phyloP scores from a whole-genome alignment of 2,113 vertebrate genomes.

The Amblyopsis rosae region DNA sequence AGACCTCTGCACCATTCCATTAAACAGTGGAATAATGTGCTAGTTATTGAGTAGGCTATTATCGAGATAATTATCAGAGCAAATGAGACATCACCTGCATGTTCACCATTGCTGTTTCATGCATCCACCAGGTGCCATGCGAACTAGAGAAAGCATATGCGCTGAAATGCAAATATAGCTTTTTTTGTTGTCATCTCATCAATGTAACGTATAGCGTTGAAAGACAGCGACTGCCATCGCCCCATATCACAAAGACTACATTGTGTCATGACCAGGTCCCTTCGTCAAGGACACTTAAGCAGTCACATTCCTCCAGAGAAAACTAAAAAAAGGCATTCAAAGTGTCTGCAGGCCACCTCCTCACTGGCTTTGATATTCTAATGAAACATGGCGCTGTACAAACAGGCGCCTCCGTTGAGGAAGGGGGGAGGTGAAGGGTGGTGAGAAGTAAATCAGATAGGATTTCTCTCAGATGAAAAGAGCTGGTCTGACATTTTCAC shows the following conservation, averaged over 20 bases:
- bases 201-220: conserved; percentile 24
- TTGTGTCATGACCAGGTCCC: conserved; percentile 64
- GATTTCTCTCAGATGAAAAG: conserved; percentile 72
- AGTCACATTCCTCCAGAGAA: conserved; percentile 66
- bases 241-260: conserved; percentile 54
- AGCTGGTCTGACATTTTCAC: conserved; percentile 70
- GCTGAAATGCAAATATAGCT: conserved; percentile 54
- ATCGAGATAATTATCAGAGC: conserved; percentile 4
- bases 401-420: conserved; percentile 58
- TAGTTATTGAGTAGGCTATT: neutral
- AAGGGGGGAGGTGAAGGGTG: conserved; percentile 28
- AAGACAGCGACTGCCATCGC: conserved; percentile 56
- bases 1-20: no score
- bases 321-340: conserved; percentile 66
- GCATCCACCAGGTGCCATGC: conserved; percentile 25
- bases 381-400: conserved; percentile 72
- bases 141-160: conserved; percentile 27
- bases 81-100: conserved; percentile 6
- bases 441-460: conserved; percentile 69
- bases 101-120: conserved; percentile 20
- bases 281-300: conserved; percentile 63
- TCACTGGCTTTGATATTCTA: conserved; percentile 76
- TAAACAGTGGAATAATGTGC: no score
- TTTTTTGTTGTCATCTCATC: conserved; percentile 43
- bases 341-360: conserved; percentile 67